Percentiles rank a stretch among this genome's conserved stretches.
These are phyloP conservation scores for Gambusia yucatana DNA, from an alignment of 2,797 vertebrate species.

Conservation along the genomic window DNA sequence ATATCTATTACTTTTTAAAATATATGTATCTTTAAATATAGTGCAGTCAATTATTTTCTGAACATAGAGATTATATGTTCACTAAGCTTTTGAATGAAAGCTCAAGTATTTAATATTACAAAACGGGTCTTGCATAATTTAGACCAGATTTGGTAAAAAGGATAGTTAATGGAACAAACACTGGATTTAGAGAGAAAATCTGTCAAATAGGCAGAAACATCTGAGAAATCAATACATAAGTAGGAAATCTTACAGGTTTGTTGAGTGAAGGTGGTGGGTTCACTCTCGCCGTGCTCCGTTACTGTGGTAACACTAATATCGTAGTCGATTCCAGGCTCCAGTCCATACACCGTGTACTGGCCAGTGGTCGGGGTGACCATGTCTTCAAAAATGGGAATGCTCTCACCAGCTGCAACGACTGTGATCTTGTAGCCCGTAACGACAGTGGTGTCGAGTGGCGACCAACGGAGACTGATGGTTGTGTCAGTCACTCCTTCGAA, in stretches of 20 bases:
- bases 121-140: not conserved
- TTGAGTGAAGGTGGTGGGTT: conserved; percentile 91
- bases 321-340: conserved; percentile 98
- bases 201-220: not conserved
- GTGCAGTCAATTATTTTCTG: not conserved
- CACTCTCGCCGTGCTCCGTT: conserved; percentile 93
- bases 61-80: not conserved
- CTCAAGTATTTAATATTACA: not conserved
- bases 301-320: conserved; percentile 96
- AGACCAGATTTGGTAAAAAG: not conserved
- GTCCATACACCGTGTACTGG: conserved; percentile 92
- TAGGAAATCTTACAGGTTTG: conserved; percentile 90
- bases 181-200: not conserved
- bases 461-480: conserved; percentile 95
- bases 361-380: conserved; percentile 88
- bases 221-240: not conserved
- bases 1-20: not conserved
- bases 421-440: conserved; percentile 97
- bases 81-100: not conserved
- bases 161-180: not conserved
- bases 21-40: not conserved
- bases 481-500: conserved; percentile 95
- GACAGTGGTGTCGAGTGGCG: conserved; percentile 89
- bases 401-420: conserved; percentile 93
- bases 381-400: conserved; percentile 94